These are phyloP conservation scores for Dreissena rostriformis DNA, from an alignment of 1,140 invertebrate genomes.

Conservation along the genomic window DNA sequence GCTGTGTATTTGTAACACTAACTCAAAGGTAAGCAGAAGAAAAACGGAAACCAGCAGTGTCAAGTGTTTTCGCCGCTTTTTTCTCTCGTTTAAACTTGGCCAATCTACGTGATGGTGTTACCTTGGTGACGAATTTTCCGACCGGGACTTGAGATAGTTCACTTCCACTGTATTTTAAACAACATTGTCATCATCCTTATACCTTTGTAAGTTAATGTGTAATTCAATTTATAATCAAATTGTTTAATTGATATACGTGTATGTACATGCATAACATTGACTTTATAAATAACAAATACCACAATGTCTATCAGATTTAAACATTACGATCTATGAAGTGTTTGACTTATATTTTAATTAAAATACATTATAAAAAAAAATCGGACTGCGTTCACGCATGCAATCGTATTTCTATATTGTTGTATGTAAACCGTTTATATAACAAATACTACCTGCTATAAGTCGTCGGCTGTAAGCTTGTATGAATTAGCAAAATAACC, in stretches of 20 bases:
- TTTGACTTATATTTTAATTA: neutral
- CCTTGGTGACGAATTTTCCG: conserved; percentile 57
- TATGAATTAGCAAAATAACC: conserved; percentile 84
- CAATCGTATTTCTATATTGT: neutral
- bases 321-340: neutral
- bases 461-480: neutral
- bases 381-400: neutral
- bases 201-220: neutral
- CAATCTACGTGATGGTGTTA: conserved; percentile 73
- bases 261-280: neutral
- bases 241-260: neutral
- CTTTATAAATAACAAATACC: neutral
- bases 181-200: neutral
- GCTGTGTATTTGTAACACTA: conserved; percentile 45
- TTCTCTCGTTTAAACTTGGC: conserved; percentile 81
- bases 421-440: neutral
- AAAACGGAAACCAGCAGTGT: conserved; percentile 99
- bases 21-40: conserved; percentile 87
- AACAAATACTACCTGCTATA: neutral
- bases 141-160: conserved; percentile 60
- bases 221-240: conserved; percentile 51
- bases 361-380: neutral
- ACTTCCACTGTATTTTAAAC: conserved; percentile 20
- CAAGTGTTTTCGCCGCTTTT: conserved; percentile 92
- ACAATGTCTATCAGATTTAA: neutral